A percentile compares a stretch with the other conserved stretches of the same genome.
These are phyloP conservation scores for Uloborus diversus DNA, from an alignment of 1,140 invertebrate species.

Conservation along the genomic window DNA sequence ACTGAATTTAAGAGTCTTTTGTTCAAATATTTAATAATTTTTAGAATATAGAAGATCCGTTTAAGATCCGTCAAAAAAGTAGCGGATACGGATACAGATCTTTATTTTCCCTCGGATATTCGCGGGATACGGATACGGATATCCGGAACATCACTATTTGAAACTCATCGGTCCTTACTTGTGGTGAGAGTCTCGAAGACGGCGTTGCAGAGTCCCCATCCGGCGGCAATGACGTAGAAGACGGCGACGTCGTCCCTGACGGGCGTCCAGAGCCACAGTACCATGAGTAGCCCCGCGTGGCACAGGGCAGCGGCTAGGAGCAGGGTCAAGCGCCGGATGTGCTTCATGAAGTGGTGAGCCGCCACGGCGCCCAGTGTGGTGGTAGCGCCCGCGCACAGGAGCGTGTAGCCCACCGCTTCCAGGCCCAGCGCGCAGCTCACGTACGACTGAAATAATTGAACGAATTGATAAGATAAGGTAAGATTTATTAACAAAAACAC, in stretches of 20 bases:
- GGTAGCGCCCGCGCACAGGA: conserved; percentile 65
- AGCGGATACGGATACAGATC: too few relatives aligned
- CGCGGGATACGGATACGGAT: too few relatives aligned
- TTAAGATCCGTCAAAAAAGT: too few relatives aligned
- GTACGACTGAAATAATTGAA: conserved; percentile 65
- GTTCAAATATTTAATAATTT: too few relatives aligned
- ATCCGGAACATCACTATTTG: too few relatives aligned
- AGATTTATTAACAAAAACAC: too few relatives aligned
- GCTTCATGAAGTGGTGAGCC: conserved; percentile 64
- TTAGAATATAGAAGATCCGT: too few relatives aligned
- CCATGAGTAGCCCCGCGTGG: conserved; percentile 65
- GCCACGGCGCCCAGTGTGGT: conserved; percentile 63
- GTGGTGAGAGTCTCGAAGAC: conserved; percentile 68
- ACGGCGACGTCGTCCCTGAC: conserved; percentile 64
- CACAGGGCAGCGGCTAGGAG: conserved; percentile 63
- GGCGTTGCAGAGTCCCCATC: conserved; percentile 66
- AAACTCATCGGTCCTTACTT: too few relatives aligned
- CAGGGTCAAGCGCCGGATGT: conserved; percentile 65
- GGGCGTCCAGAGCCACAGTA: conserved; percentile 66
- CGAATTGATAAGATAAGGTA: too few relatives aligned
- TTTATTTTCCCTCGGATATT: too few relatives aligned
- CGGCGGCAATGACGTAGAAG: conserved; percentile 67
- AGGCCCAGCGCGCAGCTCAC: conserved; percentile 66
- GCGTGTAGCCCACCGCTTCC: conserved; percentile 64
- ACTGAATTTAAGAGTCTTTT: too few relatives aligned